Evolutionary conservation across 2,113 vertebrate species (phyloP), one percentile per base, ranked within the genome.

Genomic region (Pterocles burchelli): DNA sequence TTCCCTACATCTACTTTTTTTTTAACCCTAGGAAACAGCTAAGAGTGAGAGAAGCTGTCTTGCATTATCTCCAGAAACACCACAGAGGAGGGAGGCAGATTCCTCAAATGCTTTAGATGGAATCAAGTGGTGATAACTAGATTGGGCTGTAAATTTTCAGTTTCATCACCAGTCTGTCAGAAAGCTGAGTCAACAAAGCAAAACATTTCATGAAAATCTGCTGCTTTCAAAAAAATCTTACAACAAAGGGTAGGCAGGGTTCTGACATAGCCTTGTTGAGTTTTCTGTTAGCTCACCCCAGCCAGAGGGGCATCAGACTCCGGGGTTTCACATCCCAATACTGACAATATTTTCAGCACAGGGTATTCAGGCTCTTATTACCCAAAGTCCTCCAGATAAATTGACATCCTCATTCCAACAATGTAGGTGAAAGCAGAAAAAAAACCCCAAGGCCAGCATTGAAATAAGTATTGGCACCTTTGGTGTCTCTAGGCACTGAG

Each of bases 251-350:
- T 70, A 48, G 28, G 4, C 16, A 76, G 6, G 11, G 8, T 10
- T 85, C 18, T 95, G 45, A 36, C 24, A 10, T 0, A 57, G 15
- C 14, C 24, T 17, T 51, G 16, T 15, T 77, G 22, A 38, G 16
- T 57, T 89, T 59, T 78, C 41, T 58, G 6, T 31, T 31, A 62
- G 11, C 17, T 85, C 43, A 46, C 13, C 13, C 25, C 41, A 63
- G 46, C 7, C 78, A 45, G n/a, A n/a, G 0, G 2, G 16, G 6
- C 14, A 43, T 4, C 0, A 2, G 21, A 13, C 18, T 84, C 48
- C 28, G 11, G 15, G 10, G 2, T 11, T 52, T 38, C 31, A 46
- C 33, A 63, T 19, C 25, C 7, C 15, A 46, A 6, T 31, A 17
- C 31, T 71, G 66, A 6, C 22, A 66, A 8, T 38, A 65, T 48